Base-by-base conservation (phyloP, 2,113 vertebrate species). In the Lepidothrix coronata region DNA sequence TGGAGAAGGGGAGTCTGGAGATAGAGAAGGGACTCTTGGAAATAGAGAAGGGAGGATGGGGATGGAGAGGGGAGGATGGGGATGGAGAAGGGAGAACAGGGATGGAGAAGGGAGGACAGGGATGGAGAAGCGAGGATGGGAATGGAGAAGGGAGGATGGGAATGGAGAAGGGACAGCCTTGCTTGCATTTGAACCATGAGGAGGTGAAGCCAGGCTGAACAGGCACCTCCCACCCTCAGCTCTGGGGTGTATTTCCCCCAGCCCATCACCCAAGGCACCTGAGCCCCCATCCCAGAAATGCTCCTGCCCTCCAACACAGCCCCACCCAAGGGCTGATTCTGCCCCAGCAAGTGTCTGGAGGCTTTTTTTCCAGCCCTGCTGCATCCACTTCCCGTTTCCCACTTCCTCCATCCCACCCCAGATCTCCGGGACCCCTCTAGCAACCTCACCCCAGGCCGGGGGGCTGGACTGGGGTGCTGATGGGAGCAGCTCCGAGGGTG, bases 1-100 rank as follows among this genome's bases (percentile, higher is more conserved):
- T 58, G n/a, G 35, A 43, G 5, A n/a, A n/a, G 0, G 2, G 3
- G 14, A 44, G 55, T 10, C 39, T 39, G 39, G n/a, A 16, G 0
- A 12, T 31, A 30, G 9, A 11, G 20, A 48, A 28, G 2, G 22
- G 39, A 39, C 39, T 39, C 39, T 39, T 39, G 39, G 39, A 39
- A 39, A 39, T 39, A 39, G 39, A 39, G 39, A 39, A 39, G 39
- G 39, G 39, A 49, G 21, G 6, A 0, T 54, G 8, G 28, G 24
- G 5, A 4, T 58, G n/a, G 16, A 19, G 16, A 35, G 1, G 27
- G 17, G 15, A 39, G 24, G 24, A 4, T 39, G 59, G 16, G 16
- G 5, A 4, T 58, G n/a, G 35, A 43, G 5, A n/a, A 48, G 24
- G 24, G 24, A 51, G 24, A 23, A 0, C 57, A n/a, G 31, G 15